Percentiles rank a stretch among this genome's conserved stretches.
These are phyloP conservation scores for Andrena haemorrhoa DNA, from an alignment of 2,888 invertebrate species.

Conservation along the genomic window DNA sequence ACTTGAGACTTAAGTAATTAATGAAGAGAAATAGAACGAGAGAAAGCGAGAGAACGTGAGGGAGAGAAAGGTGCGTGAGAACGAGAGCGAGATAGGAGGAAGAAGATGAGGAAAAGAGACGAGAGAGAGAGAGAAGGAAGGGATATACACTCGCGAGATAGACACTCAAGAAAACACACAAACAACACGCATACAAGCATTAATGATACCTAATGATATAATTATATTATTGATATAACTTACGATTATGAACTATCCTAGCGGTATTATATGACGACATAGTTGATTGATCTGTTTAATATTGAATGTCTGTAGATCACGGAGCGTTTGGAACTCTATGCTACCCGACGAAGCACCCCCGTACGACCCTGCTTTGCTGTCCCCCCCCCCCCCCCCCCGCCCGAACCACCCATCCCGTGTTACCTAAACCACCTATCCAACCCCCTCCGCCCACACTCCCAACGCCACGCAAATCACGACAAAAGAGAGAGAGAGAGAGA, in stretches of 20 bases:
- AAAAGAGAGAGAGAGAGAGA: slow-evolving; percentile 49
- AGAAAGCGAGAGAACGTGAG: slow-evolving; percentile 33
- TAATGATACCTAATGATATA: slow-evolving; percentile 82
- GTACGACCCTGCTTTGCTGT: slow-evolving; percentile 53
- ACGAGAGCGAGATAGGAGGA: neutral
- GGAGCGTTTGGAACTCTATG: slow-evolving; percentile 85
- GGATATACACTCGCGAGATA: slow-evolving; percentile 54
- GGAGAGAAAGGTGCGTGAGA: slow-evolving; percentile 13
- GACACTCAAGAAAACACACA: slow-evolving; percentile 71
- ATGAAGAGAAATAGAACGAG: slow-evolving; percentile 75
- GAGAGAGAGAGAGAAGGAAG: neutral
- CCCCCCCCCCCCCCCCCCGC: slow-evolving; percentile 58
- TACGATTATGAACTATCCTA: slow-evolving; percentile 84
- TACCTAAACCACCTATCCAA: slow-evolving; percentile 19
- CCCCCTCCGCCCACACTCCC: slow-evolving; percentile 43
- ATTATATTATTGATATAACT: slow-evolving; percentile 85
- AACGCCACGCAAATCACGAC: slow-evolving; percentile 53
- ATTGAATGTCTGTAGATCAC: slow-evolving; percentile 85
- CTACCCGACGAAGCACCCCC: slow-evolving; percentile 79
- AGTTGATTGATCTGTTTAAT: slow-evolving; percentile 85
- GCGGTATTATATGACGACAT: slow-evolving; percentile 84
- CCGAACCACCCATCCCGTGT: slow-evolving; percentile 11
- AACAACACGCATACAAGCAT: slow-evolving; percentile 77
- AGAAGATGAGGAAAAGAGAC: neutral
- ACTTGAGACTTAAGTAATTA: slow-evolving; percentile 78